phyloP scores from a whole-genome alignment of 35 echinoderm and acorn worm genomes.

The Apostichopus japonicus region DNA sequence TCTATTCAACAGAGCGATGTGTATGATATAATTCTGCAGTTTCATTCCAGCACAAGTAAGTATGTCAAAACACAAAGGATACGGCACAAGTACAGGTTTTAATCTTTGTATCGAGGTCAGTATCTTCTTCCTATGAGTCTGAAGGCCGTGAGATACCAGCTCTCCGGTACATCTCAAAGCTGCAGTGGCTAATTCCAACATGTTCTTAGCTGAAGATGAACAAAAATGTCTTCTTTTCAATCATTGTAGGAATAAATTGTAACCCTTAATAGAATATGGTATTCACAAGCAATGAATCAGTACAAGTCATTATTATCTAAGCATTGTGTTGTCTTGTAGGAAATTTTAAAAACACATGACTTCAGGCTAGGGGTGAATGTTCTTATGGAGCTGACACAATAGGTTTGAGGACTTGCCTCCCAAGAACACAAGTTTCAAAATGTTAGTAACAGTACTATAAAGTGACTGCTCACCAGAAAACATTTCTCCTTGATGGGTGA shows the following conservation, averaged over 20 bases:
- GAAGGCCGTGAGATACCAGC: constrained; percentile 13
- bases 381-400: too few species aligned
- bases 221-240: too few species aligned
- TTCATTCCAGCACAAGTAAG: neutral
- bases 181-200: constrained; percentile 34
- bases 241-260: neutral
- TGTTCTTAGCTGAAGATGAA: constrained; percentile 3
- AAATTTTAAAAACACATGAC: too few species aligned
- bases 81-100: constrained; percentile 45
- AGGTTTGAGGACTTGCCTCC: too few species aligned
- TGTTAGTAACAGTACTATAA: too few species aligned
- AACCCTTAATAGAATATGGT: too few species aligned
- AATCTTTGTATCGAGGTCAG: neutral
- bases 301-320: too few species aligned
- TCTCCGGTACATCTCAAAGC: neutral
- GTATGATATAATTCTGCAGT: neutral
- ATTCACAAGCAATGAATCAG: too few species aligned
- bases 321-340: too few species aligned
- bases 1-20: neutral
- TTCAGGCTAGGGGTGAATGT: too few species aligned
- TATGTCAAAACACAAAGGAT: neutral
- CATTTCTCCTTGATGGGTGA: constrained; percentile 34
- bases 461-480: constrained; percentile 20
- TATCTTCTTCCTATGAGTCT: neutral
- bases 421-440: neutral